These are phyloP conservation scores for Pollenia amentaria DNA, from an alignment of 2,888 invertebrate species.

Conservation along the genomic window DNA sequence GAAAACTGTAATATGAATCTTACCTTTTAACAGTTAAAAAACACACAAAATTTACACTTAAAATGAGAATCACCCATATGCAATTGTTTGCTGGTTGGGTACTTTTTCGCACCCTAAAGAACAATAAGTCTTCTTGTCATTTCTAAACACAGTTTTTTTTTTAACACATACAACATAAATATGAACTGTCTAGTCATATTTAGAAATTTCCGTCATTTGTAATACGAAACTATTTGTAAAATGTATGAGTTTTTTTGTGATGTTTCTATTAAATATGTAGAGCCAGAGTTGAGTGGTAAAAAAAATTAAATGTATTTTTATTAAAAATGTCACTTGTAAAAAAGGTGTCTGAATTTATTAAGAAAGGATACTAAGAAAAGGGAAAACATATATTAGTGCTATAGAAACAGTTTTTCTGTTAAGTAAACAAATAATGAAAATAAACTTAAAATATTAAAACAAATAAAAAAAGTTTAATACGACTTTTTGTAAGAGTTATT, in stretches of 20 bases:
- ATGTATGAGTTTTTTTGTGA: slow-evolving; percentile 36
- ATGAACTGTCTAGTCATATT: slow-evolving; percentile 63
- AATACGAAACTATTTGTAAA: slow-evolving; percentile 43
- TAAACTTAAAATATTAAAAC: background rate
- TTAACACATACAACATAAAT: slow-evolving; percentile 16
- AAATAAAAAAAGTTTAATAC: background rate
- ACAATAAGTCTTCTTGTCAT: slow-evolving; percentile 48
- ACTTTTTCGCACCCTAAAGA: slow-evolving; percentile 35
- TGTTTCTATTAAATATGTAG: background rate
- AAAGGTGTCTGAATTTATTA: background rate
- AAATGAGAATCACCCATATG: too few relatives aligned
- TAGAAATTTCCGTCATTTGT: slow-evolving; percentile 48
- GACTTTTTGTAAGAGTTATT: background rate
- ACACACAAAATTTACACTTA: too few relatives aligned
- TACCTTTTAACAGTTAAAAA: too few relatives aligned
- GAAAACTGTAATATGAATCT: too few relatives aligned
- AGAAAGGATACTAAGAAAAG: background rate
- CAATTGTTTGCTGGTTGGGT: background rate
- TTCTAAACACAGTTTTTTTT: background rate
- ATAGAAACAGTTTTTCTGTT: background rate
- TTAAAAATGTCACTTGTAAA: slow-evolving; percentile 33
- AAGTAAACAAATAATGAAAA: background rate
- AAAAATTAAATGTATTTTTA: slow-evolving; percentile 42
- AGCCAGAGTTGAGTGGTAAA: background rate
- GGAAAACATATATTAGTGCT: background rate